Evolutionary conservation across 2,888 invertebrate species (phyloP), one percentile per base, ranked within the genome.

Genomic region (Fragum sueziense): DNA sequence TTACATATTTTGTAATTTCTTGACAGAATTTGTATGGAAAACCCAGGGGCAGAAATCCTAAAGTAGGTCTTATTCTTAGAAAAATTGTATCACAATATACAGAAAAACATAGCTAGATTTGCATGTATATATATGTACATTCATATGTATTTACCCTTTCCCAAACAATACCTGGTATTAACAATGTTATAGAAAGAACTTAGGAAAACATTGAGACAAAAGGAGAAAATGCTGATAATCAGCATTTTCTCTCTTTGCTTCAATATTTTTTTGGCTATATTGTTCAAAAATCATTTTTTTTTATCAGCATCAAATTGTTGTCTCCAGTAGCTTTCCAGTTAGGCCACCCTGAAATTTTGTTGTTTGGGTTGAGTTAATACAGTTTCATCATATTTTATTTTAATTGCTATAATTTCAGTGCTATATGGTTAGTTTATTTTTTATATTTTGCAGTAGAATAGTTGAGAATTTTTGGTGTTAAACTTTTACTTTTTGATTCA

Each of bases 21-120:
- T 74, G 76, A 70, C 83, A 84, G 83, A 80, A 76, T 51, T 62
- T 84, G 41, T 84, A 84, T n/a, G 67, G 76, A 27, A 78, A 80
- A 73, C 70, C 67, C 71, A 78, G 76, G 34, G 52, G 70, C 20
- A 72, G 76, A 61, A 75, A 79, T 34, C 27, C 54, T 1, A 84
- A 80, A 84, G 83, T 84, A 84, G 69, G 83, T 82, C 54, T 52
- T 2, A 29, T 27, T 41, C 17, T 25, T 70, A 69, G 69, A 51
- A 2, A 54, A 65, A n/a, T 33, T 70, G 70, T 70, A 52, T 70
- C 27, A 65, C 37, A 65, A 6, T 41, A 41, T 41, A 25, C 9
- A 37, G 41, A 41, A 65, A 33, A 34, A 29, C 34, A 62, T 65
- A 65, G 65, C 65, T 65, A 65, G 65, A 34, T 20, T 22, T 41